Conservation (phyloP, 2,113 vertebrate genomes). For the Catharus bicknelli region DNA sequence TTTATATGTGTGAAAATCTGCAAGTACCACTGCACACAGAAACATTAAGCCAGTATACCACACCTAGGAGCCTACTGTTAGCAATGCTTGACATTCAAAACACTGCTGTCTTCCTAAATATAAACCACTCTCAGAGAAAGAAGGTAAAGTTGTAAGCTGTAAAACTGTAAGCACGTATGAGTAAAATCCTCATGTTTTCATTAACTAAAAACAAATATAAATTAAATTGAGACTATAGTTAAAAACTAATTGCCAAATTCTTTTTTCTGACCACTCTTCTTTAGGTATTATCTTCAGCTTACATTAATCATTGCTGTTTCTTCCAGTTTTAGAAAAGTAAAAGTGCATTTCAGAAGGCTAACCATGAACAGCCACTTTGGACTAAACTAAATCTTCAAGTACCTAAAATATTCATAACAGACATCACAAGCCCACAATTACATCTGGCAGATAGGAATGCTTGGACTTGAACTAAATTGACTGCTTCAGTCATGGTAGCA, state of each 20-base stretch:
- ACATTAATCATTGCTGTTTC: neutral
- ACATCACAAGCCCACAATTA: neutral
- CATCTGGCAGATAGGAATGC: neutral
- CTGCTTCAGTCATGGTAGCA: neutral
- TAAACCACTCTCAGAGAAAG: neutral
- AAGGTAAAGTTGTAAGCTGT: neutral
- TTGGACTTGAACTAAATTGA: neutral
- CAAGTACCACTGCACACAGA: neutral
- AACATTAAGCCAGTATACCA: neutral
- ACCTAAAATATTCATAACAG: neutral
- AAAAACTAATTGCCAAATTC: neutral
- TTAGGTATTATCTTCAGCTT: neutral
- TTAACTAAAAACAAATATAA: neutral
- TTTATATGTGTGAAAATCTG: neutral
- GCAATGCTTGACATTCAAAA: neutral
- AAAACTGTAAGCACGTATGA: neutral
- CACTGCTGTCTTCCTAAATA: neutral
- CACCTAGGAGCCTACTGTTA: neutral
- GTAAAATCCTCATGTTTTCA: neutral
- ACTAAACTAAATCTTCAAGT: neutral
- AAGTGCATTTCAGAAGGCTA: neutral
- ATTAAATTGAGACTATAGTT: neutral
- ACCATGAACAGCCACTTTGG: neutral
- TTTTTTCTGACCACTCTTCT: neutral
- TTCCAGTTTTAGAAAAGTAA: neutral